A percentile compares a stretch with the other conserved stretches of the same genome.
phyloP scores from a whole-genome alignment of 2,113 vertebrate species.

The Pao palembangensis region DNA sequence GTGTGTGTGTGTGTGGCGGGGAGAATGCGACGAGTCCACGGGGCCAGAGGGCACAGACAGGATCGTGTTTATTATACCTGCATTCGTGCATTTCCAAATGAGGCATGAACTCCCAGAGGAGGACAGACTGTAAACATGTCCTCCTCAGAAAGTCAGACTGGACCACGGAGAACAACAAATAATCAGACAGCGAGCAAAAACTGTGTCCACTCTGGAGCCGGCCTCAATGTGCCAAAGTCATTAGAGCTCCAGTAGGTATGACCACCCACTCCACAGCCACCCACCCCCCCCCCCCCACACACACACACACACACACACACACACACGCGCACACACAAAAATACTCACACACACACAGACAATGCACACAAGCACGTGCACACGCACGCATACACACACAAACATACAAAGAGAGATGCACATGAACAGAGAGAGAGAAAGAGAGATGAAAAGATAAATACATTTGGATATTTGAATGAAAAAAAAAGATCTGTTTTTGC shows the following conservation, averaged over 20 bases:
- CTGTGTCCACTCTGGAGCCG: conserved; percentile 68
- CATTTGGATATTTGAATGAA: too few species aligned
- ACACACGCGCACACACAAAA: too few species aligned
- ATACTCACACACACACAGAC: too few species aligned
- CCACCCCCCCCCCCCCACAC: too few species aligned
- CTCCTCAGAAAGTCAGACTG: conserved; percentile 51
- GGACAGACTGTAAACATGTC: conserved; percentile 23
- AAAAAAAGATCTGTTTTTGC: too few species aligned
- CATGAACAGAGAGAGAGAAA: too few species aligned
- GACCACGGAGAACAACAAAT: conserved; percentile 63
- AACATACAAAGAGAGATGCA: too few species aligned
- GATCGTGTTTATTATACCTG: conserved; percentile 62
- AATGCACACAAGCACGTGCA: too few species aligned
- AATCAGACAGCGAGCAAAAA: conserved; percentile 62
- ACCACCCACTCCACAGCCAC: conserved; percentile 55
- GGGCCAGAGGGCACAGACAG: conserved; percentile 22
- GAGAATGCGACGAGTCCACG: conserved; percentile 33
- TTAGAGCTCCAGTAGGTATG: conserved; percentile 50
- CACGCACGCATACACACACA: conserved; percentile 15
- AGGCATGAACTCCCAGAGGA: conserved; percentile 64
- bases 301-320: too few species aligned
- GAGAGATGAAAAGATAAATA: neutral
- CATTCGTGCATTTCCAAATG: conserved; percentile 58
- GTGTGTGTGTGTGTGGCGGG: too few species aligned
- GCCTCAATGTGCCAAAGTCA: conserved; percentile 70